Conservation (phyloP, 2,888 invertebrate species). For the Caenorhabditis becei region DNA sequence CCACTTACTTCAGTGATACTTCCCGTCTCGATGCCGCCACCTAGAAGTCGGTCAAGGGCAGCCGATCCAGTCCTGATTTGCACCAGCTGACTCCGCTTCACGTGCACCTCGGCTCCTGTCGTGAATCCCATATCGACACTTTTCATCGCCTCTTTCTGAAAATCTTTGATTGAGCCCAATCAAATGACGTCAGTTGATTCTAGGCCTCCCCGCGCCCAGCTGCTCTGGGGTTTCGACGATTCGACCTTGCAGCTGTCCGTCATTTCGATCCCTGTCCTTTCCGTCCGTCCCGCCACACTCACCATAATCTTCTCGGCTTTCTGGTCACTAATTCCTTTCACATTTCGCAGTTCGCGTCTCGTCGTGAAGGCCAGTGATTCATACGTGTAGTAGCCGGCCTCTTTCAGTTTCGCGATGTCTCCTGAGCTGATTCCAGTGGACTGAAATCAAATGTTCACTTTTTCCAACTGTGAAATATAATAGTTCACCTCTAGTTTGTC, state of each 20-base stretch:
- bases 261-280: neutral
- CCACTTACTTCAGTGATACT: conserved; percentile 90
- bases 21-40: conserved; percentile 95
- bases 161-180: neutral
- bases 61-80: conserved; percentile 85
- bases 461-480: neutral
- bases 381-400: conserved; percentile 94
- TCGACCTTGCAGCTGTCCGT: conserved; percentile 44
- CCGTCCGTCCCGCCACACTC: too few relatives aligned
- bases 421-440: conserved; percentile 73
- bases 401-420: conserved; percentile 94
- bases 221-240: conserved; percentile 19
- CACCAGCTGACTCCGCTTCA: conserved; percentile 95
- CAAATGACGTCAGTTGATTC: conserved; percentile 6
- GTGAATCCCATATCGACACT: conserved; percentile 98
- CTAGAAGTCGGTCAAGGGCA: conserved; percentile 77
- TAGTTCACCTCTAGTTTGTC: conserved; percentile 68
- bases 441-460: conserved; percentile 66
- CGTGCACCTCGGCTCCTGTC: conserved; percentile 96
- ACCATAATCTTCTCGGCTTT: conserved; percentile 88
- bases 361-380: conserved; percentile 95
- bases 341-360: conserved; percentile 89
- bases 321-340: conserved; percentile 92
- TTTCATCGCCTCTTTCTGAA: conserved; percentile 90
- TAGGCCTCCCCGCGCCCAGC: conserved; percentile 15